Base-by-base conservation (phyloP, 1,140 invertebrate genomes). In the Nasonia vitripennis region DNA sequence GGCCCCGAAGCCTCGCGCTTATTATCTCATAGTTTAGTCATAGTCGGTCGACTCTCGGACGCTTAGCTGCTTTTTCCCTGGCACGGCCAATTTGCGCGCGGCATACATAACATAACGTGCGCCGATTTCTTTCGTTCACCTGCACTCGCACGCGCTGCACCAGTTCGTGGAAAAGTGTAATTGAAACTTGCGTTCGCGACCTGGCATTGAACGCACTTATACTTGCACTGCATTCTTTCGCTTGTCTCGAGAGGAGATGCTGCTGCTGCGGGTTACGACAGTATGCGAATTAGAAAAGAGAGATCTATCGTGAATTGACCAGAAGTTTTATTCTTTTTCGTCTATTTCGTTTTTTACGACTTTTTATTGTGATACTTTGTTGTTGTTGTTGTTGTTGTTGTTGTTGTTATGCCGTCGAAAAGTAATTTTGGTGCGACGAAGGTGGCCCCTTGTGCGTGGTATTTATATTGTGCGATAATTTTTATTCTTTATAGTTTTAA, bases 401-500 rank as follows among this genome's bases (percentile, higher is more conserved):
- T 27, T 27, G 27, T 27, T 20, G 17, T 70, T 34, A 86, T 86
- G 85, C 85, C 85, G 48, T n/a, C 75, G 9, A 86, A 86, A 51
- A 86, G 70, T 68, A 74, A 77, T n/a, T 86, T 84, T 31, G 31
- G 78, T 67, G 81, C 78, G 31, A 45, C 86, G 17, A 86, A 86
- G 62, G 81, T 86, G 27, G 81, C 82, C 10, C 87, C 87, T 70
- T 89, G 88, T 89, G 84, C 86, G 87, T 89, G 86, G 79, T 86
- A 83, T 86, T 83, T 75, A 48, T 79, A 55, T 55, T 55, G 51
- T 62, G 55, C 55, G 51, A 55, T 51, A 37, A 71, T 77, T 41
- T 79, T 68, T 20, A 41, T 48, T 23, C 2, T 12, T 79, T n/a
- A 17, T 45, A 9, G 5, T 78, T 45, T 23, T 45, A 45, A 78